Base-by-base conservation (phyloP, 2,113 vertebrate genomes). In the Heterocephalus glaber region DNA sequence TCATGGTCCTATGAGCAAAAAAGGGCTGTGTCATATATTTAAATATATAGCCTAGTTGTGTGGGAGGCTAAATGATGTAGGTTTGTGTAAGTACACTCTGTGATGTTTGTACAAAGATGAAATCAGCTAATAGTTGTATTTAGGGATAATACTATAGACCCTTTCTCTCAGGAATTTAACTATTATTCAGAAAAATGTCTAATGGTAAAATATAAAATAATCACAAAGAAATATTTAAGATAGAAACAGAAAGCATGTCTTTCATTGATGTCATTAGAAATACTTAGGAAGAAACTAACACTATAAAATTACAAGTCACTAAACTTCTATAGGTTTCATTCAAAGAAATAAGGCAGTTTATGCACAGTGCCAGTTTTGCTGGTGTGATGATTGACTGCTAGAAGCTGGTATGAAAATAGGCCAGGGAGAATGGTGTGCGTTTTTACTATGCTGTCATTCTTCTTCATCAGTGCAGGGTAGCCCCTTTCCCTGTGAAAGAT, bases 401-500 rank as follows among this genome's bases (percentile, higher is more conserved):
- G 65, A 58, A 4, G 33, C 54, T 52, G 49, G 30, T 38, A 7
- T 54, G 5, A 61, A 60, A 91, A 52, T 12, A 3, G 1, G 4
- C 1, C 0, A 0, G 38, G 9, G 9, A 26, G 19, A 13, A 17
- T 4, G 44, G 68, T 1, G 26, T 28, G 0, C 0, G 6, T 30
- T 92, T 91, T 61, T 38, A 28, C 5, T 41, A 49, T 28, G 1
- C 60, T 85, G 26, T 22, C 14, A 58, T 94, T 89, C 68, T 88
- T 58, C n/a, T 1, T 8, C 52, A 26, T 72, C 24, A 19, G 1
- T 74, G 68, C 49, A 66, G 3, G 41, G 94, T 16, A 81, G 1
- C 28, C 41, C 65, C 8, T 44, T 20, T 93, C 1, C 86, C 61
- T 95, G 90, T 95, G 41, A 86, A 86, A 86, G 54, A 35, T 84